Evolutionary conservation across 2,113 vertebrate genomes (phyloP), one percentile per base, ranked within the genome.

Genomic region (Psilopogon haemacephalus): DNA sequence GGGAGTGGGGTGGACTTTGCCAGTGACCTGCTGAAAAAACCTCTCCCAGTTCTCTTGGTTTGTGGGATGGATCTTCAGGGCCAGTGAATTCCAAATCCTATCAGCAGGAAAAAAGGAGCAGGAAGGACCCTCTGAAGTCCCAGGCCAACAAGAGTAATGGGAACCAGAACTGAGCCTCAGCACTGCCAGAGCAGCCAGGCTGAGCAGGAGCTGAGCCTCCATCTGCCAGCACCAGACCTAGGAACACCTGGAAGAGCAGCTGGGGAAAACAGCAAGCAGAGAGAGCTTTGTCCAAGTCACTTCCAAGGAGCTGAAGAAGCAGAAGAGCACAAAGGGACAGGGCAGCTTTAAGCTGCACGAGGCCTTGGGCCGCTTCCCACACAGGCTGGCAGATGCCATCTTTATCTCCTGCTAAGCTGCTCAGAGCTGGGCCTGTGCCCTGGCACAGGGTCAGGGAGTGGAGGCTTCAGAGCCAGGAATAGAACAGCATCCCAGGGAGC

Each of bases 251-350:
- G 93, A 93, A 93, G 15, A 94, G 75, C 42, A 82, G 59, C 50
- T n/a, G 9, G 67, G 78, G 65, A 33, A 40, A n/a, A 16, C 21
- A 50, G 30, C 71, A 83, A 69, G 38, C 2, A 1, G 91, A 85
- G 74, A 52, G 11, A 83, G 82, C 64, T 87, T 87, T 79, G 76
- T 89, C 83, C 80, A 92, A 95, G 72, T 80, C 64, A 74, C 37
- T 93, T 94, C 74, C 52, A 89, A 80, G 83, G 80, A 88, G 68
- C 76, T 82, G 83, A 94, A 94, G 84, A 35, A 83, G 79, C 89
- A 85, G 82, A 91, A 87, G 11, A 70, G 59, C 78, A 85, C 80
- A 91, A 91, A 89, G 4, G 60, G 56, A 63, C 11, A 35, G 52
- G 33, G n/a, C 19, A 88, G 63, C 79, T 93, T 84, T 91, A 88